A percentile compares a stretch with the other conserved stretches of the same genome.
These are phyloP conservation scores for Apamea epomidion DNA, from an alignment of 2,888 invertebrate genomes.

Conservation along the genomic window DNA sequence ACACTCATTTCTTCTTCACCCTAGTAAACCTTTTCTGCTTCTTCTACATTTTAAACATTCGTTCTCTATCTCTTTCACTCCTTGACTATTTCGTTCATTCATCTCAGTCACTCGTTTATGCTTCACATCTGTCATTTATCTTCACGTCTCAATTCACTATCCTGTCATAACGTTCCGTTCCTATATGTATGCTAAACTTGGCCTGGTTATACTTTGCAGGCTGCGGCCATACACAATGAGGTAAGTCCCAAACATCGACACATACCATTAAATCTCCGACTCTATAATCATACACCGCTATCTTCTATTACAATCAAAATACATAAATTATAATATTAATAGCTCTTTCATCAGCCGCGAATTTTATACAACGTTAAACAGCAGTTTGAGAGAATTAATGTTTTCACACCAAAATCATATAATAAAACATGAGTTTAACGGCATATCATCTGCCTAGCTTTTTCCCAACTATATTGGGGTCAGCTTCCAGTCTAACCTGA, in stretches of 20 bases:
- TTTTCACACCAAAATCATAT: constrained; percentile 50
- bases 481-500: too few species aligned
- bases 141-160: too few species aligned
- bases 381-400: constrained; percentile 47
- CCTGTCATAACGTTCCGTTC: too few species aligned
- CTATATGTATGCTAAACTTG: not conserved
- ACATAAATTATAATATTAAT: constrained; percentile 33
- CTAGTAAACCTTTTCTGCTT: too few species aligned
- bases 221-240: not conserved
- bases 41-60: too few species aligned
- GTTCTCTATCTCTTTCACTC: too few species aligned
- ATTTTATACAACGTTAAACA: constrained; percentile 41
- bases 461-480: too few species aligned
- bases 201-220: not conserved
- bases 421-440: constrained; percentile 33
- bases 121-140: too few species aligned
- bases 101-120: too few species aligned
- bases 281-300: constrained; percentile 35
- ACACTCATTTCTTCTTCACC: too few species aligned
- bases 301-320: constrained; percentile 11
- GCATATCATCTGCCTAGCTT: too few species aligned
- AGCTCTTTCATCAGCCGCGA: not conserved
- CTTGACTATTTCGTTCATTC: too few species aligned
- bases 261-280: not conserved
- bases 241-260: not conserved